A percentile compares a stretch with the other conserved stretches of the same genome.
Evolutionary conservation across 30 jellyfish, hydroid and myxozoan species (phyloP).

Genomic region (Aurelia sp.): DNA sequence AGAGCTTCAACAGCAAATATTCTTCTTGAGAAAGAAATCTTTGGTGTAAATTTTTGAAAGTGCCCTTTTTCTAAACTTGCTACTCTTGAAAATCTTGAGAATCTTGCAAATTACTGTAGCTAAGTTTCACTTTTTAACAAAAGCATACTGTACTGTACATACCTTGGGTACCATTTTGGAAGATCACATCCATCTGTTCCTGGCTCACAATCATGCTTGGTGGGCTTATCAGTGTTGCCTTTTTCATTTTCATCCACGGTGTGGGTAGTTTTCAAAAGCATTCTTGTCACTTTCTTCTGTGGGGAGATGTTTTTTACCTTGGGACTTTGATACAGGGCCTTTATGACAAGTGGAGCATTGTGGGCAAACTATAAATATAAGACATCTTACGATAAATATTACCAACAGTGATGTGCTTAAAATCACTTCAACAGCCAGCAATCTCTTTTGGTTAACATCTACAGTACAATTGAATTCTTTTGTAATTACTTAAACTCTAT

Average conservation of each 20-base stretch:
- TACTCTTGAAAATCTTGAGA: no score
- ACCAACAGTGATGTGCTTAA: no score
- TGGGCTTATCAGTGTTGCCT: constrained; percentile 45
- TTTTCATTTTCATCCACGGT: constrained; percentile 22
- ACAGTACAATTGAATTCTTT: no score
- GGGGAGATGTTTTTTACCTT: constrained; percentile 82
- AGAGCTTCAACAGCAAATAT: no score
- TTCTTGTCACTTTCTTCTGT: constrained; percentile 93
- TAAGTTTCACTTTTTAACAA: no score
- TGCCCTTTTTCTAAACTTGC: no score
- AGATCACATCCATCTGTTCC: constrained; percentile 65
- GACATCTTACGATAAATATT: neutral
- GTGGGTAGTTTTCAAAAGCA: constrained; percentile 71
- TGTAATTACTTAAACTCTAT: no score
- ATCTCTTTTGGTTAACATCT: no score
- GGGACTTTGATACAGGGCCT: constrained; percentile 52
- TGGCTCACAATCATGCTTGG: constrained; percentile 59
- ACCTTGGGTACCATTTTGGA: constrained; percentile 91
- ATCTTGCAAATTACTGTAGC: no score
- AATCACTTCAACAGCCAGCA: no score
- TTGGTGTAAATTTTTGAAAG: no score
- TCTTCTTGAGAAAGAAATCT: no score
- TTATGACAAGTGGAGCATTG: constrained; percentile 47
- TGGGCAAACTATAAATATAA: constrained; percentile 49
- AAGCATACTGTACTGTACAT: neutral